These are phyloP conservation scores for Drosophila orena DNA, from an alignment of 1,140 invertebrate species.

Conservation along the genomic window DNA sequence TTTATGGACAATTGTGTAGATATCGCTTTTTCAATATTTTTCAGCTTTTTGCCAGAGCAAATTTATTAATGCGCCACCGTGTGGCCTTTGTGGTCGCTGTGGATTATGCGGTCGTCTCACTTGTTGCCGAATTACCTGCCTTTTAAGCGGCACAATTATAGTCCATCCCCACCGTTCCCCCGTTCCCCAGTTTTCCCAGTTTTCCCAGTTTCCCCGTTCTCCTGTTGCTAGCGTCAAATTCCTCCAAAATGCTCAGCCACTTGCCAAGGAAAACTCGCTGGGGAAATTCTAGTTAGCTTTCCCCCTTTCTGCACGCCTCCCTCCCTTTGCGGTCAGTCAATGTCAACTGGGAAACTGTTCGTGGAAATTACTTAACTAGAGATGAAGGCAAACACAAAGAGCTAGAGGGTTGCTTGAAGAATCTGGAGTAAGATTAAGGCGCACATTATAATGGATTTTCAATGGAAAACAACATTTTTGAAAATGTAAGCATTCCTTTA, in stretches of 20 bases:
- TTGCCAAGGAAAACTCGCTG: neutral
- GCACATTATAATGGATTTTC: neutral
- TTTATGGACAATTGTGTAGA: slow-evolving; percentile 71
- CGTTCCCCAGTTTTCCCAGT: no score
- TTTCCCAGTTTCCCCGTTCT: no score
- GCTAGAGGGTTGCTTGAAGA: slow-evolving; percentile 22
- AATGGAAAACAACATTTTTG: neutral
- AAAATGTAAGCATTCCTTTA: no score
- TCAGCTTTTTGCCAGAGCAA: slow-evolving; percentile 63
- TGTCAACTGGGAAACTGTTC: slow-evolving; percentile 34
- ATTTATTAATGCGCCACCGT: slow-evolving; percentile 72
- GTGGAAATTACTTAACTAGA: slow-evolving; percentile 48
- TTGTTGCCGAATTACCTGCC: slow-evolving; percentile 59
- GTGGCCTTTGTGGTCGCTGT: slow-evolving; percentile 76
- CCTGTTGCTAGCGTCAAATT: neutral
- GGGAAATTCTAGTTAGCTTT: slow-evolving; percentile 9
- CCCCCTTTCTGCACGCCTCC: neutral
- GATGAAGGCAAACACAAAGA: slow-evolving; percentile 20
- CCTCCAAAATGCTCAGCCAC: neutral
- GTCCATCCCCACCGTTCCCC: neutral
- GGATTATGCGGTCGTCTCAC: slow-evolving; percentile 78
- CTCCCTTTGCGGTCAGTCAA: slow-evolving; percentile 29
- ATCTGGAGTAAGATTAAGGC: neutral
- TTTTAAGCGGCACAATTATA: slow-evolving; percentile 10
- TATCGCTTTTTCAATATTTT: slow-evolving; percentile 80